Base-by-base conservation (phyloP, 2,888 invertebrate species). In the Athalia cordata region DNA sequence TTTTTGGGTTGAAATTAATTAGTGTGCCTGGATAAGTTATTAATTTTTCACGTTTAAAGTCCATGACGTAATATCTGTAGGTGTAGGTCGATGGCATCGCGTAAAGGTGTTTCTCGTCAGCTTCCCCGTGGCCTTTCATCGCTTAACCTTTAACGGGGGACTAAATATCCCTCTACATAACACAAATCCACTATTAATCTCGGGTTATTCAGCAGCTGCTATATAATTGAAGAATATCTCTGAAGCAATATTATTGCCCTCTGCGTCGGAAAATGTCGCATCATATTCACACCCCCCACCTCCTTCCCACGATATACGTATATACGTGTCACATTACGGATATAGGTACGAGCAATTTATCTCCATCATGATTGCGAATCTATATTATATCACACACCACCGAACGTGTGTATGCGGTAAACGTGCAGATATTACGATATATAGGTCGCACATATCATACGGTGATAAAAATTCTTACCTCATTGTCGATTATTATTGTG, bases 81-180 rank as follows among this genome's bases (percentile, higher is more conserved):
- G 57, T 8, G 45, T n/a, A 6, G 13, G n/a, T 57, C 59, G 59
- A 72, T 45, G 43, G 57, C 72, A 47, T 47, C 29, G 29, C 57
- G 59, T 57, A 57, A 72, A 57, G 52, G 68, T n/a, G 43, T 13
- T 15, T 59, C 13, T 59, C 29, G 59, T 72, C 13, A n/a, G 45
- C 45, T n/a, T 7, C n/a, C 29, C 43, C 6, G 11, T 68, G 52
- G 13, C 57, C 59, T 72, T 45, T 72, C 45, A n/a, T 59, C 72
- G 29, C 47, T 72, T 47, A 72, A 72, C 72, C 72, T 72, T 72
- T 47, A 72, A n/a, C 47, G 15, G 8, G 59, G 43, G 9, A 9
- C 6, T 59, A 29, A 11, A 68, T 68, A 52, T 13, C 9, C 47
- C n/a, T 52, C 13, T n/a, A 47, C 15, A 4, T 72, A 72, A 72